phyloP scores from a whole-genome alignment of 2,888 invertebrate genomes.

The Epinotia ramella region DNA sequence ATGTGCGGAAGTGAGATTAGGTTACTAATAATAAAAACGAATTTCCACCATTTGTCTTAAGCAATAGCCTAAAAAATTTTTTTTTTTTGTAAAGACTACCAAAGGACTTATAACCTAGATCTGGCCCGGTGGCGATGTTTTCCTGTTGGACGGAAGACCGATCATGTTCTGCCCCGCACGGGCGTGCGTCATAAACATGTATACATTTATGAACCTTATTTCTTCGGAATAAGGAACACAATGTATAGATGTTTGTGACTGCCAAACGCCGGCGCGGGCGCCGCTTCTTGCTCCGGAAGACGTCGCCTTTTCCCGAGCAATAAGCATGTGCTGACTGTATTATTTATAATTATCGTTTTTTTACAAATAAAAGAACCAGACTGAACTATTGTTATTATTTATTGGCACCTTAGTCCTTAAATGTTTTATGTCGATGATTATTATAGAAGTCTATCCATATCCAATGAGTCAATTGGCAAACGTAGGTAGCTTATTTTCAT shows the following conservation, averaged over 20 bases:
- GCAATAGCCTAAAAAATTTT: too few species aligned
- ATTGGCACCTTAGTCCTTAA: not conserved
- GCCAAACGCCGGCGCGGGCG: slow-evolving; percentile 49
- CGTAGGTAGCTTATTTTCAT: too few species aligned
- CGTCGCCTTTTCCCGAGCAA: slow-evolving; percentile 83
- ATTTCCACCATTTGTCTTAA: too few species aligned
- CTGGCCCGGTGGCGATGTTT: not conserved
- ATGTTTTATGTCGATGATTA: not conserved
- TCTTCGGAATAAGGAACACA: not conserved
- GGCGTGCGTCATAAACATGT: slow-evolving; percentile 17
- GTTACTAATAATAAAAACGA: not conserved
- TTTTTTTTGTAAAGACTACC: too few species aligned
- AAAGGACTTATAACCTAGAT: not conserved
- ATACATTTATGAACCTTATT: not conserved
- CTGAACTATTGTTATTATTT: slow-evolving; percentile 61
- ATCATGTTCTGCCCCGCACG: slow-evolving; percentile 44
- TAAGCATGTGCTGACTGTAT: slow-evolving; percentile 80
- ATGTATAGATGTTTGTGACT: slow-evolving; percentile 41
- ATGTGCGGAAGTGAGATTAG: not conserved
- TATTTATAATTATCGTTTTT: slow-evolving; percentile 77
- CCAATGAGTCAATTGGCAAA: not conserved
- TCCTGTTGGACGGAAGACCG: slow-evolving; percentile 15
- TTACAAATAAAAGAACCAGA: slow-evolving; percentile 83
- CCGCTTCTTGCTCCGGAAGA: slow-evolving; percentile 84
- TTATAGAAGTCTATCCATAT: not conserved